These are phyloP conservation scores for Phytoseiulus persimilis DNA, from an alignment of 2,888 invertebrate species.

Conservation along the genomic window DNA sequence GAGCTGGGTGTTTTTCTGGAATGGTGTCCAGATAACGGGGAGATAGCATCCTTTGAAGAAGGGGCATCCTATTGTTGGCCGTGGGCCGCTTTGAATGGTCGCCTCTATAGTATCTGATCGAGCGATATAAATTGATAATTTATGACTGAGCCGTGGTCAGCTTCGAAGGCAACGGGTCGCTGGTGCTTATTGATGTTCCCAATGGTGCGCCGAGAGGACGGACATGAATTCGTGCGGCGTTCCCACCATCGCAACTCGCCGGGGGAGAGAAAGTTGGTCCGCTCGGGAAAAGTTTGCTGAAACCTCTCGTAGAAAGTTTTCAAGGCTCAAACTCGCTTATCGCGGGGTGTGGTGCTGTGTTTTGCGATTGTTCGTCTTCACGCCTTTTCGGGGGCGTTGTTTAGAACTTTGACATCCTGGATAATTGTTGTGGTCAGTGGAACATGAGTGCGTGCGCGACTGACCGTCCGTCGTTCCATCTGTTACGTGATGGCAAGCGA, in stretches of 20 bases:
- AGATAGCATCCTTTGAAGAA: background rate
- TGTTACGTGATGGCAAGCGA: too few species aligned
- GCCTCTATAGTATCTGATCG: background rate
- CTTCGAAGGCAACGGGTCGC: background rate
- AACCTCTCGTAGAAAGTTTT: background rate
- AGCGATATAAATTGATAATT: background rate
- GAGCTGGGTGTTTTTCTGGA: background rate
- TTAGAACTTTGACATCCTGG: background rate
- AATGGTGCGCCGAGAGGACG: background rate
- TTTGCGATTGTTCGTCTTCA: background rate
- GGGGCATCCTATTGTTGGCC: background rate
- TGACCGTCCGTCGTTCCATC: background rate
- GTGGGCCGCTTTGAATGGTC: background rate
- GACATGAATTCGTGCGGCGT: background rate
- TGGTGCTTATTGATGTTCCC: background rate
- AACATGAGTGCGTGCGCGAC: background rate
- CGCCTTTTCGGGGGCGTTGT: background rate
- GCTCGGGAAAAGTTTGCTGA: background rate
- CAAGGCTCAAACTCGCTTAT: background rate
- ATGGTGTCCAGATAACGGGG: background rate
- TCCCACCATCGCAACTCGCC: background rate
- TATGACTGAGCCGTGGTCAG: background rate
- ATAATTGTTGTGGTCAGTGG: background rate
- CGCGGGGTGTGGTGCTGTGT: background rate
- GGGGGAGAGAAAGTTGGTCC: background rate